Conservation (phyloP, 2,797 vertebrate species). For the Bradypodion ventrale region DNA sequence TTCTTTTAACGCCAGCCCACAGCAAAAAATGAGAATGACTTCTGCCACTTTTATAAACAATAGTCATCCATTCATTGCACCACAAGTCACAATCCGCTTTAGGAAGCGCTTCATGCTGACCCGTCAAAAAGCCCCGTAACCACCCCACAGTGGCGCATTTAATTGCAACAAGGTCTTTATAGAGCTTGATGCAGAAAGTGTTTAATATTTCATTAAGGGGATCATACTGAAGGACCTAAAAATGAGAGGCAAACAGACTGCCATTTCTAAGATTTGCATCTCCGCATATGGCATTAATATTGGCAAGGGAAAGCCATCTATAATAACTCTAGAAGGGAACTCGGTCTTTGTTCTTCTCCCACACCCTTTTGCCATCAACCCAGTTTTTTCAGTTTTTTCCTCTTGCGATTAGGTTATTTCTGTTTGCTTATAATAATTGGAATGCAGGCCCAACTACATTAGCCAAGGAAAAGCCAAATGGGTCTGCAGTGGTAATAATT, state of each 20-base stretch:
- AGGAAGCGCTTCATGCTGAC: background rate
- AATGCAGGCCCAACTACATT: background rate
- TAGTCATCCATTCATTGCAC: background rate
- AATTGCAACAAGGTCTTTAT: constrained; percentile 18
- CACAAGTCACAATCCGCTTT: background rate
- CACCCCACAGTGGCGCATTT: background rate
- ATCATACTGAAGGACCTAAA: constrained; percentile 1
- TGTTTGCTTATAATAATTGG: background rate
- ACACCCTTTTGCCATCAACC: constrained; percentile 6
- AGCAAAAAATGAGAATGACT: background rate
- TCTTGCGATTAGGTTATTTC: background rate
- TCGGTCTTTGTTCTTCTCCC: background rate
- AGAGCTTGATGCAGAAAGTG: constrained; percentile 6
- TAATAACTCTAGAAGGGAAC: constrained; percentile 23
- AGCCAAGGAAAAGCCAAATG: background rate
- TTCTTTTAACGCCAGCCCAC: background rate
- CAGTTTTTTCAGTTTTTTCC: background rate
- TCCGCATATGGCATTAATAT: constrained; percentile 10
- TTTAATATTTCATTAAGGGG: constrained; percentile 36
- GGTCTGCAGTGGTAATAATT: background rate
- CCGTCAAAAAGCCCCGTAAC: background rate
- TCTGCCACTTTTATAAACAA: constrained; percentile 14
- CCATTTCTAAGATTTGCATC: background rate
- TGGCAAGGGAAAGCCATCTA: constrained; percentile 10
- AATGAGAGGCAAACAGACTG: constrained; percentile 16